Evolutionary conservation across 2,888 invertebrate genomes (phyloP), one percentile per base, ranked within the genome.

Genomic region (Acanthococcus lagerstroemiae): DNA sequence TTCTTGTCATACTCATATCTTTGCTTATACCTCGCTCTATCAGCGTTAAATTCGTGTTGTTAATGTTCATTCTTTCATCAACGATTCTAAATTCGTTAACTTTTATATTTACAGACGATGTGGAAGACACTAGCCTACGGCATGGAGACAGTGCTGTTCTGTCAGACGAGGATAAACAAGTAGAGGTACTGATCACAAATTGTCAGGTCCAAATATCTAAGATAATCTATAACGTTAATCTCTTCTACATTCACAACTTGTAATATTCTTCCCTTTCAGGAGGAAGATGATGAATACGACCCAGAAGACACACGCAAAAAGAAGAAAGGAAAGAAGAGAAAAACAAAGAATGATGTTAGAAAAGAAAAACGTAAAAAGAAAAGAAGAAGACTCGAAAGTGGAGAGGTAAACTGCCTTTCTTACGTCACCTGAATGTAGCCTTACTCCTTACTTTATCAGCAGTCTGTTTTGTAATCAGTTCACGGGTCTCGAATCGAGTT

Each of bases 291-390:
- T 73, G 90, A 91, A 76, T 90, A 88, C 72, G 90, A 90, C 70
- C 87, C 87, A 65, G 90, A 90, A 74, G 90, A 87, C 77, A 82
- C 82, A 58, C 83, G 88, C 72, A 90, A 75, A 69, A 90, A 90
- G 78, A 94, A 94, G 75, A 93, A 94, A 73, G 93, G 92, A 24
- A 95, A 95, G 77, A 95, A 95, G 76, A 83, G 95, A 74, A 94
- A 93, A 80, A 89, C 87, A 63, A 83, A 87, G 72, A 88, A 91
- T 72, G 93, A 93, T 76, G 88, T 89, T 67, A 91, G 92, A 76
- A 93, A 91, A 74, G 92, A 91, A 71, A 90, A 90, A 76, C 91
- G 92, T 78, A 91, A 92, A 79, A 93, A 93, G 83, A 93, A 92
- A 80, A 91, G 91, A 81, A 86, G 90, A 77, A 92, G 90, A 82